A percentile compares a stretch with the other conserved stretches of the same genome.
Evolutionary conservation across 2,797 vertebrate species (phyloP).

Genomic region (Bradypodion pumilum): DNA sequence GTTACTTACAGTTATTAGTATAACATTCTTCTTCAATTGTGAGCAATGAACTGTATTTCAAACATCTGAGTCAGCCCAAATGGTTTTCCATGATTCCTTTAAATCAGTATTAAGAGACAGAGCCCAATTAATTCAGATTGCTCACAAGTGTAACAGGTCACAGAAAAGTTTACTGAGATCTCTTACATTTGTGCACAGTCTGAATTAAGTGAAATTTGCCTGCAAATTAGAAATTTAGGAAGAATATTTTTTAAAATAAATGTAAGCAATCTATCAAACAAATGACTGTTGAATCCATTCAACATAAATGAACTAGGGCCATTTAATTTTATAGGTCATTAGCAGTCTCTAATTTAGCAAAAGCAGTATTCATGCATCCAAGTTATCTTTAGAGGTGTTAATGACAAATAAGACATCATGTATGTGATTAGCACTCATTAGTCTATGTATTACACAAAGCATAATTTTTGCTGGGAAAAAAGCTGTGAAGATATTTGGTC

Average conservation of each 20-base stretch:
- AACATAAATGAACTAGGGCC: slow-evolving; percentile 57
- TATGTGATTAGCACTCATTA: slow-evolving; percentile 67
- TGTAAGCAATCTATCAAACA: not conserved
- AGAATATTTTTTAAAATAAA: not conserved
- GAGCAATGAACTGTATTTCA: not conserved
- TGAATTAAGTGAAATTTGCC: not conserved
- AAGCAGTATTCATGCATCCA: slow-evolving; percentile 31
- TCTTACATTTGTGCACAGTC: not conserved
- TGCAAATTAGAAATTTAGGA: not conserved
- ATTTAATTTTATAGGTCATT: slow-evolving; percentile 45
- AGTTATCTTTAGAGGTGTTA: slow-evolving; percentile 50
- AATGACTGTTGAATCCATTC: slow-evolving; percentile 49
- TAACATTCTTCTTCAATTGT: slow-evolving; percentile 21
- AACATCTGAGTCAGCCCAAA: not conserved
- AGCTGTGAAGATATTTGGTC: slow-evolving; percentile 49
- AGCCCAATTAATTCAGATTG: not conserved
- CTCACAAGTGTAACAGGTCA: slow-evolving; percentile 13
- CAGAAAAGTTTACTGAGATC: not conserved
- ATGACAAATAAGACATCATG: slow-evolving; percentile 64
- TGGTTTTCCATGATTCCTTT: not conserved
- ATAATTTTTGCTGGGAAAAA: slow-evolving; percentile 56
- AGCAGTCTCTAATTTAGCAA: slow-evolving; percentile 55
- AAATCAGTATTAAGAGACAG: slow-evolving; percentile 7
- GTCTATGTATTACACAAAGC: slow-evolving; percentile 41
- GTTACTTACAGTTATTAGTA: not conserved